Conservation (phyloP, 2,888 invertebrate genomes). For the Zygogramma bicolorata region DNA sequence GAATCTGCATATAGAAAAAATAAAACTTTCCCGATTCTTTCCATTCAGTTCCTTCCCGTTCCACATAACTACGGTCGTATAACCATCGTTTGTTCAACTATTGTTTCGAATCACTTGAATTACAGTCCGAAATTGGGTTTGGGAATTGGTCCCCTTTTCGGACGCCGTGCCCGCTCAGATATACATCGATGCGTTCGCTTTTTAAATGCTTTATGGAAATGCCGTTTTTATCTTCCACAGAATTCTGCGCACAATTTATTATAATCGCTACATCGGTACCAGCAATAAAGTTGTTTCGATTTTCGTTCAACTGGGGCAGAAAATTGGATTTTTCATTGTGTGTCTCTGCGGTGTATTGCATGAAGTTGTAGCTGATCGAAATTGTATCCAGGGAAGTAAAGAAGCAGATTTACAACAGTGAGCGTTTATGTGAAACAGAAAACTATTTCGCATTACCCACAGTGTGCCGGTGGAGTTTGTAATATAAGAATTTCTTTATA, state of each 20-base stretch:
- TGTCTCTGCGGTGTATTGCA: neutral
- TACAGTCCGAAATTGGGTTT: neutral
- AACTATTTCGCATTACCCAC: too few relatives aligned
- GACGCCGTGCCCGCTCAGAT: neutral
- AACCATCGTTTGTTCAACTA: neutral
- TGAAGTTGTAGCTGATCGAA: neutral
- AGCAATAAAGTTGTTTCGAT: slow-evolving; percentile 8
- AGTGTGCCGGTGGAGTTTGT: too few relatives aligned
- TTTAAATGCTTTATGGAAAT: slow-evolving; percentile 18
- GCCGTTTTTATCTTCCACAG: neutral
- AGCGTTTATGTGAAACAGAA: too few relatives aligned
- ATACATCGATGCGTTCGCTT: slow-evolving; percentile 11
- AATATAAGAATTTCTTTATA: too few relatives aligned
- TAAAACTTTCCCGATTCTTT: too few relatives aligned
- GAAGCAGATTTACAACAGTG: neutral
- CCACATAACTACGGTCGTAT: too few relatives aligned
- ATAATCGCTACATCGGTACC: neutral
- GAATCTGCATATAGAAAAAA: too few relatives aligned
- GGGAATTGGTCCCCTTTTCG: slow-evolving; percentile 14
- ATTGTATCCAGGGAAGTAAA: too few relatives aligned
- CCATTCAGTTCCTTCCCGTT: too few relatives aligned
- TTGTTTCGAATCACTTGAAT: neutral
- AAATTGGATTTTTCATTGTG: neutral
- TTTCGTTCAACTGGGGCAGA: neutral
- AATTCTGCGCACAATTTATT: neutral